Percentiles rank a stretch among this genome's conserved stretches.
These are phyloP conservation scores for Poeciliopsis turneri DNA, from an alignment of 2,797 vertebrate genomes.

Conservation along the genomic window DNA sequence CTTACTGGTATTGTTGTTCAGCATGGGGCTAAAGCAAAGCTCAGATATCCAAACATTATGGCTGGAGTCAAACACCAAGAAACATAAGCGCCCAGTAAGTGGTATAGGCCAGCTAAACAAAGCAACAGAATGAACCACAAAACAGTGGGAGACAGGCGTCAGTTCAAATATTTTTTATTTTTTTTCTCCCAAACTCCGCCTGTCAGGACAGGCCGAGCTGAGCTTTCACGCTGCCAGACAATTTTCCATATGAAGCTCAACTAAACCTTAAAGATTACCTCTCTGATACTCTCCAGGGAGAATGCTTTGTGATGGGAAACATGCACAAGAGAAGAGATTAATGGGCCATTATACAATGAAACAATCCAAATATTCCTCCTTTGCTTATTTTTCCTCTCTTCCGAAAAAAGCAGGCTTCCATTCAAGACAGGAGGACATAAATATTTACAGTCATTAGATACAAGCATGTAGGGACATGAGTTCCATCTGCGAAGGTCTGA, in stretches of 20 bases:
- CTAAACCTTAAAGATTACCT: conserved; percentile 64
- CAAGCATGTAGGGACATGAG: conserved; percentile 54
- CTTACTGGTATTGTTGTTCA: conserved; percentile 41
- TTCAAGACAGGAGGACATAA: conserved; percentile 55
- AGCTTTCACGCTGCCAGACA: conserved; percentile 37
- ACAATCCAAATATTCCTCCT: conserved; percentile 44
- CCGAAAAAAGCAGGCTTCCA: conserved; percentile 35
- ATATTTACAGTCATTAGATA: conserved; percentile 70
- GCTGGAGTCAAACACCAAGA: conserved; percentile 50
- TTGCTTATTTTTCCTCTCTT: conserved; percentile 35
- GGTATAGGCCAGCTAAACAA: conserved; percentile 43
- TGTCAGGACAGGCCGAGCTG: conserved; percentile 50
- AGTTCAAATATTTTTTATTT: conserved; percentile 9
- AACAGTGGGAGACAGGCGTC: conserved; percentile 40
- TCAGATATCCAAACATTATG: conserved; percentile 64
- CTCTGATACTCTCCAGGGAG: conserved; percentile 47
- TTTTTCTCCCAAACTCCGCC: conserved; percentile 30
- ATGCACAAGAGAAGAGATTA: conserved; percentile 67
- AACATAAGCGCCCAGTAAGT: conserved; percentile 49
- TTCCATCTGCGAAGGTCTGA: conserved; percentile 22
- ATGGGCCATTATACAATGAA: conserved; percentile 59
- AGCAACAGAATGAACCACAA: conserved; percentile 50
- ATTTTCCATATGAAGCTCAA: conserved; percentile 64
- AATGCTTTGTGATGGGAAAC: conserved; percentile 64
- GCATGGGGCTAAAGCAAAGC: conserved; percentile 32